These are phyloP conservation scores for Podotricha telesiphe DNA, from an alignment of 2,888 invertebrate species.

Conservation along the genomic window DNA sequence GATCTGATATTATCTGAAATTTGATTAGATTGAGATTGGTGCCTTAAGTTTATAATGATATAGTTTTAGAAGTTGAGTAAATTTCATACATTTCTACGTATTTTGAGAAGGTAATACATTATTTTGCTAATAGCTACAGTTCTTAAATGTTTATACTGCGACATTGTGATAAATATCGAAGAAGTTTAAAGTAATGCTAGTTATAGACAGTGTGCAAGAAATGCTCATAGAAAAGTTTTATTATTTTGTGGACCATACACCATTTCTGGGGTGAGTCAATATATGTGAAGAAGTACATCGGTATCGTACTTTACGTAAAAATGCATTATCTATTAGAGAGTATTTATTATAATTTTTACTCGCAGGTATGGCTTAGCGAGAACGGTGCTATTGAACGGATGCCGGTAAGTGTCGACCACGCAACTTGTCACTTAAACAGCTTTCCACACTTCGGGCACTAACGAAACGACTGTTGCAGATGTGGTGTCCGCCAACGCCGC, in stretches of 20 bases:
- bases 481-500: conserved; percentile 99
- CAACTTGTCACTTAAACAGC: not conserved
- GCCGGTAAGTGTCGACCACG: conserved; percentile 87
- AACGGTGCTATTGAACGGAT: conserved; percentile 87
- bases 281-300: not conserved
- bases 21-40: too few relatives aligned
- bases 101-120: too few relatives aligned
- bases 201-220: not conserved
- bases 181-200: not conserved
- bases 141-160: too few relatives aligned
- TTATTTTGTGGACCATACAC: not conserved
- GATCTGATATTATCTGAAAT: too few relatives aligned
- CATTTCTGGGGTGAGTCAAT: conserved; percentile 18
- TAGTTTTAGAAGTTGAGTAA: too few relatives aligned
- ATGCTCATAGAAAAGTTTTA: not conserved
- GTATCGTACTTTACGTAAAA: too few relatives aligned
- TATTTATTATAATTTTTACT: conserved; percentile 2
- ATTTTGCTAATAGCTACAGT: too few relatives aligned
- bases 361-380: conserved; percentile 90
- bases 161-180: too few relatives aligned
- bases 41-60: too few relatives aligned
- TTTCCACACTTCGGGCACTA: conserved; percentile 8
- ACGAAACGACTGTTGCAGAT: conserved; percentile 83
- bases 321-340: not conserved
- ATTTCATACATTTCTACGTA: too few relatives aligned